phyloP scores from a whole-genome alignment of 1,140 invertebrate species.

The Sweltsa coloradensis region DNA sequence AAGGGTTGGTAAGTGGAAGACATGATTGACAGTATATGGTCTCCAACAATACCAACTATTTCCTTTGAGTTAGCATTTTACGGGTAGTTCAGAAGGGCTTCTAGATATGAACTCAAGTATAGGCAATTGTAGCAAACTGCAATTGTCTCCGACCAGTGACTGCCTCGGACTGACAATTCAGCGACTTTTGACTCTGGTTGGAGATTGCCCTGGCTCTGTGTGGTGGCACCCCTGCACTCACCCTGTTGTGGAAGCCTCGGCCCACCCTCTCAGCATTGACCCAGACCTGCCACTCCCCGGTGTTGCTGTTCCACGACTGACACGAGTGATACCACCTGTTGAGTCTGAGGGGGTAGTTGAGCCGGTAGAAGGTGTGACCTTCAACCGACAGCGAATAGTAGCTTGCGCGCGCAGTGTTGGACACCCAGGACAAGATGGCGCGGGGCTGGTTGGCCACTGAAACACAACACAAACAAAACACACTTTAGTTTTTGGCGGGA shows the following conservation, averaged over 20 bases:
- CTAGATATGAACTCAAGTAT: no score
- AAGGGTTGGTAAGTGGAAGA: no score
- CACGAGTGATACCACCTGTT: slow-evolving; percentile 76
- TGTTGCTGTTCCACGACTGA: slow-evolving; percentile 73
- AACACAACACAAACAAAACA: slow-evolving; percentile 13
- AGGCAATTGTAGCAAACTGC: no score
- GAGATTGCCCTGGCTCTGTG: not conserved
- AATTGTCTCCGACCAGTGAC: no score
- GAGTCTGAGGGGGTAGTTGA: slow-evolving; percentile 66
- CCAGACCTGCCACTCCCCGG: slow-evolving; percentile 79
- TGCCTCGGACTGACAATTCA: no score
- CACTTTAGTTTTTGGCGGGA: not conserved
- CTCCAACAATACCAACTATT: no score
- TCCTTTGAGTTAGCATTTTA: no score
- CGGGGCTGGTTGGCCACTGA: slow-evolving; percentile 54
- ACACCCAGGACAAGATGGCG: slow-evolving; percentile 61
- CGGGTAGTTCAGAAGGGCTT: no score
- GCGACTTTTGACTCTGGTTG: no score
- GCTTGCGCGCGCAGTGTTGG: slow-evolving; percentile 61
- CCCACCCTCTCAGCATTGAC: slow-evolving; percentile 69
- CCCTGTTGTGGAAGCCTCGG: slow-evolving; percentile 69
- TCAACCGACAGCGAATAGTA: slow-evolving; percentile 67
- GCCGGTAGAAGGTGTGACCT: slow-evolving; percentile 65
- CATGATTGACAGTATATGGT: no score
- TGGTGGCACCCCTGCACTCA: slow-evolving; percentile 35